These are phyloP conservation scores for Coregonus suidteri DNA, from an alignment of 2,797 vertebrate genomes.

Conservation along the genomic window DNA sequence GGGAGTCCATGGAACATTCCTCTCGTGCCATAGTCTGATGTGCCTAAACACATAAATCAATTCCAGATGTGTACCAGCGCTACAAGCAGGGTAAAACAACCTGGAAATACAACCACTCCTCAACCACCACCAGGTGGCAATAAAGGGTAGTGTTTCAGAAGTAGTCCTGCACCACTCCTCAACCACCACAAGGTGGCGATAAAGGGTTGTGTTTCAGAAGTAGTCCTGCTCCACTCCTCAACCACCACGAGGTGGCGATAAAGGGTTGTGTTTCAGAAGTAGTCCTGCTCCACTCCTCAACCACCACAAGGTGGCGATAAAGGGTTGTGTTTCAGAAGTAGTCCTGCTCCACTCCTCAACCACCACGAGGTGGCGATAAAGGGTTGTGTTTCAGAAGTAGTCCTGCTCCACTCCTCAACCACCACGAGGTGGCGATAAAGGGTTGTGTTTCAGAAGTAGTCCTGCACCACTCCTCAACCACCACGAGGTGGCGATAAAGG, in stretches of 20 bases:
- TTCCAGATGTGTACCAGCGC: too few species aligned
- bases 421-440: conserved; percentile 44
- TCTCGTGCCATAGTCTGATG: too few species aligned
- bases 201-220: conserved; percentile 12
- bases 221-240: too few species aligned
- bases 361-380: conserved; percentile 43
- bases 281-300: too few species aligned
- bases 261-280: conserved; percentile 5
- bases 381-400: background rate
- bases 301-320: conserved; percentile 41
- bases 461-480: too few species aligned
- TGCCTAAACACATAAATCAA: too few species aligned
- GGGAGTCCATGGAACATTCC: too few species aligned
- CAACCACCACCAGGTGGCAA: conserved; percentile 38
- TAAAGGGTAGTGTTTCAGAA: conserved; percentile 16
- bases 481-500: conserved; percentile 44
- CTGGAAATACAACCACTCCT: too few species aligned
- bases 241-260: conserved; percentile 41
- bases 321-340: conserved; percentile 3
- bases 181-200: conserved; percentile 39
- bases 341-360: too few species aligned
- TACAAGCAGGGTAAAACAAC: too few species aligned
- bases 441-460: background rate
- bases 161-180: too few species aligned
- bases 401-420: too few species aligned